Evolutionary conservation across 2,888 invertebrate genomes (phyloP).

Genomic region (Plusia festucae): DNA sequence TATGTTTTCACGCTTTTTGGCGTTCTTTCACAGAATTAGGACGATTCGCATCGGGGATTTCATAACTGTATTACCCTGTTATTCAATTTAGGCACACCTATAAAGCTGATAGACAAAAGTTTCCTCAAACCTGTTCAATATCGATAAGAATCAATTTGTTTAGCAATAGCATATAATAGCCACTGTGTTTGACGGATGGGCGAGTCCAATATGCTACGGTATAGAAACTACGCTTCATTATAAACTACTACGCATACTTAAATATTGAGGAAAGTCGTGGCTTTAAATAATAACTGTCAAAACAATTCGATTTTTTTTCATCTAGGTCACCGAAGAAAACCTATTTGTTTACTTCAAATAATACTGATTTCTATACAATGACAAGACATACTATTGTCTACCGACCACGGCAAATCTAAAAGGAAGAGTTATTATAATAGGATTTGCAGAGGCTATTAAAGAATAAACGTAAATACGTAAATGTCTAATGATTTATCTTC

Average conservation of each 20-base stretch:
- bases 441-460: background rate
- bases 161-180: background rate
- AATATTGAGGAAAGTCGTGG: background rate
- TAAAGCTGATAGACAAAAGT: background rate
- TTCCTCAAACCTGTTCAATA: slow-evolving; percentile 1
- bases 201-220: slow-evolving; percentile 3
- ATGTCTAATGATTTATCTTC: background rate
- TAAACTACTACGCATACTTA: background rate
- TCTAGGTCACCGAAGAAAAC: background rate
- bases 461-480: background rate
- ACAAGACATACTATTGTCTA: background rate
- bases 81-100: slow-evolving; percentile 1
- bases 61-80: background rate
- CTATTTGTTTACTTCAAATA: background rate
- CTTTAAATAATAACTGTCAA: no score
- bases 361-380: no score
- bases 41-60: background rate
- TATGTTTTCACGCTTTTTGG: background rate
- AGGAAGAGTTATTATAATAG: background rate
- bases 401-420: background rate
- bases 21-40: background rate
- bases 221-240: slow-evolving; percentile 3
- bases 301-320: no score
- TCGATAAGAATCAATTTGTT: slow-evolving; percentile 4
- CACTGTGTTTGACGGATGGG: background rate